phyloP scores from a whole-genome alignment of 2,888 invertebrate genomes.

The Chorisops tibialis region DNA sequence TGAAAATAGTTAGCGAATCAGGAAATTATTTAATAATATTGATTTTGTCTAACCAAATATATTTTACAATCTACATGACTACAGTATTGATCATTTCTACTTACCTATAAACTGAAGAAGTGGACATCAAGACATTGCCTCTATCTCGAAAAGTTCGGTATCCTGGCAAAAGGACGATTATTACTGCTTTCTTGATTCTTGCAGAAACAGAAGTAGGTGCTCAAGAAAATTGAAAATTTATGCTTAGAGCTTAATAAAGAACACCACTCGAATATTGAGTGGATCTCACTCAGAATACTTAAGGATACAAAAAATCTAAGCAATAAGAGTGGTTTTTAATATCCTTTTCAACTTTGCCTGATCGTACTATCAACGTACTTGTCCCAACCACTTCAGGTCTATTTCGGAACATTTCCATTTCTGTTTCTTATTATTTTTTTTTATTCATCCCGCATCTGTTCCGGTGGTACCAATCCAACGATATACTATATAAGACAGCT shows the following conservation, averaged over 20 bases:
- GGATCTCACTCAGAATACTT: slow-evolving; percentile 9
- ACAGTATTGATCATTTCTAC: slow-evolving; percentile 11
- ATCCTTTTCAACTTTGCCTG: slow-evolving; percentile 6
- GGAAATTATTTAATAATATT: no score
- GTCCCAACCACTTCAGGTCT: no score
- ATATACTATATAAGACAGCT: background rate
- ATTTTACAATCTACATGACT: background rate
- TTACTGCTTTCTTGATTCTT: background rate
- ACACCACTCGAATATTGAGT: slow-evolving; percentile 18
- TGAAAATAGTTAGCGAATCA: no score
- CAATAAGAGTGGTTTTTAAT: background rate
- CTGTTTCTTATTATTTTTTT: no score
- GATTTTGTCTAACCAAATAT: no score
- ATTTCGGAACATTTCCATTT: no score
- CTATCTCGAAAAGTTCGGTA: slow-evolving; percentile 1
- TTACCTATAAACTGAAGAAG: slow-evolving; percentile 1
- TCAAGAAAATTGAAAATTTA: slow-evolving; percentile 20
- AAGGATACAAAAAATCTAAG: slow-evolving; percentile 4
- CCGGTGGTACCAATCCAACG: no score
- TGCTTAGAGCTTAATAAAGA: slow-evolving; percentile 19
- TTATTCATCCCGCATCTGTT: no score
- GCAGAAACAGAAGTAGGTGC: slow-evolving; percentile 1
- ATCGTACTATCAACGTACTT: slow-evolving; percentile 3
- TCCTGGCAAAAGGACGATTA: background rate
- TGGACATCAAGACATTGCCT: slow-evolving; percentile 11